A percentile compares a stretch with the other conserved stretches of the same genome.
phyloP scores from a whole-genome alignment of 2,113 vertebrate genomes.

The Falco punctatus region DNA sequence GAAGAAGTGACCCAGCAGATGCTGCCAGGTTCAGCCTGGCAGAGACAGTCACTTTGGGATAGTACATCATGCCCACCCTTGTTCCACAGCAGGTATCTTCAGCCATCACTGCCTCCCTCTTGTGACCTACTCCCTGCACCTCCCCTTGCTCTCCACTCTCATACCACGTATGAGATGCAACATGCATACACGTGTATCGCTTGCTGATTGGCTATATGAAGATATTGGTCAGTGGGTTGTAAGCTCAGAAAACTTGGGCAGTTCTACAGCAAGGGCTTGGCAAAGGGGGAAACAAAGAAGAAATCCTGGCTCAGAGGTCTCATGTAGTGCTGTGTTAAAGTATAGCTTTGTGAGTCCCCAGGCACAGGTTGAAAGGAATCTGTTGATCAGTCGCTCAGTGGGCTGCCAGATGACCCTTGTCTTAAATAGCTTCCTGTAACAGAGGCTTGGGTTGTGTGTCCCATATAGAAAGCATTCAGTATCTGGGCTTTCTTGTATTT shows the following conservation, averaged over 20 bases:
- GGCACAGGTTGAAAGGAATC: not conserved
- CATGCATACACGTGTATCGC: accelerated
- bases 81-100: not conserved
- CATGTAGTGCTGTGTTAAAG: not conserved
- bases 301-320: not conserved
- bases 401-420: not conserved
- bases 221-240: not conserved
- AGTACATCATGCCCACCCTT: too few relatives aligned
- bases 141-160: accelerated
- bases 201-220: not conserved
- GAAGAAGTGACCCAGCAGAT: not conserved
- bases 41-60: not conserved
- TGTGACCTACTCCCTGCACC: not conserved
- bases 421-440: not conserved
- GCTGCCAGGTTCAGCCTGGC: not conserved
- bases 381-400: not conserved
- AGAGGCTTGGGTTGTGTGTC: not conserved
- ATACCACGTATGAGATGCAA: not conserved
- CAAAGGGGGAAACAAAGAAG: not conserved
- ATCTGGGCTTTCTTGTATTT: not conserved
- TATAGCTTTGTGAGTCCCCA: not conserved
- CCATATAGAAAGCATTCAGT: not conserved
- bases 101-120: accelerated
- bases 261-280: not conserved
- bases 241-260: not conserved